Evolutionary conservation across 2,113 vertebrate species (phyloP), one percentile per base, ranked within the genome.

Genomic region (Eubucco bourcierii): DNA sequence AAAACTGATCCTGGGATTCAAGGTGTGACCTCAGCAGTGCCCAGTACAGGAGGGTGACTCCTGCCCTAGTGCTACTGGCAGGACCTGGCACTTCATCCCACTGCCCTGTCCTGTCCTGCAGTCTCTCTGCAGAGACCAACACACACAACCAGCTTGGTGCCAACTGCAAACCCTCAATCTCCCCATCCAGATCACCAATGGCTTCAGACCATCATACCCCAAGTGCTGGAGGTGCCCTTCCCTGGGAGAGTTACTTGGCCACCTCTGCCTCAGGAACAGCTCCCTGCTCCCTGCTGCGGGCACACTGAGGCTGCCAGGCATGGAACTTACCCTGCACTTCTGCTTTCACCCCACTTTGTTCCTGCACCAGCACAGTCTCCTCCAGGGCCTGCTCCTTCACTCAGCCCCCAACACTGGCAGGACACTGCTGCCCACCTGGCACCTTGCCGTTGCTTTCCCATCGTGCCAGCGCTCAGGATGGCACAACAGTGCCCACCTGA

Each of bases 401-500:
- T 34, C 71, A 72, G 39, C 46, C 15, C 41, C 64, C 52, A 0
- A 0, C 0, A 2, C 29, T 59, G 31, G 61, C 34, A 23, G 56
- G 28, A 41, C 11, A 21, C 29, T 79, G 63, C 63, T 0, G 70
- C 34, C 23, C 41, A 6, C 0, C 3, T 31, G 34, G 41, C 34
- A 15, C 12, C 41, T 58, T 19, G 11, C 13, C 3, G 0, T 25
- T 37, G 27, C 19, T 63, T 71, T 56, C 65, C 55, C 31, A 21
- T 4, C 0, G 1, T 29, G 15, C 25, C 31, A 27, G 27, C 24
- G 15, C 41, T 63, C 7, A 11, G 15, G 20, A 33, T 9, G 28
- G 19, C 64, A 50, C 1, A 1, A 29, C 4, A 1, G 31, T 46
- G 44, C 55, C 2, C 20, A 31, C 15, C 33, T 1, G 2, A 3